phyloP scores from a whole-genome alignment of 2,888 invertebrate genomes.

The Vandiemenella viatica region DNA sequence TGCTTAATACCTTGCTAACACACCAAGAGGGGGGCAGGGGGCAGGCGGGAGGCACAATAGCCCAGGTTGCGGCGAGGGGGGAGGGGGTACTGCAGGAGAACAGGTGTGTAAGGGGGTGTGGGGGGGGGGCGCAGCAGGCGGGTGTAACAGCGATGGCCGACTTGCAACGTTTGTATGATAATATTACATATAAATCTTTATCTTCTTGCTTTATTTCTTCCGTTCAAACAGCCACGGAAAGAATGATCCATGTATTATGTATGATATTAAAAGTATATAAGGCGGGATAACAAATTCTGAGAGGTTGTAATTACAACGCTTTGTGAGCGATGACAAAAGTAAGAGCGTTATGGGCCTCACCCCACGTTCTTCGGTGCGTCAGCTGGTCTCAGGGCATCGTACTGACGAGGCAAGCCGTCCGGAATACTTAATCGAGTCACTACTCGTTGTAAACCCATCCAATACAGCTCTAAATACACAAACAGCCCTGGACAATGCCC shows the following conservation, averaged over 20 bases:
- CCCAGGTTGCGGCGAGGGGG: too few species aligned
- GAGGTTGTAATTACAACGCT: not conserved
- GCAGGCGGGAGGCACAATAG: not conserved
- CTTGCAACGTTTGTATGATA: not conserved
- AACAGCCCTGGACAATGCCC: too few species aligned
- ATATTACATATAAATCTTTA: not conserved
- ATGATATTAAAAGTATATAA: not conserved
- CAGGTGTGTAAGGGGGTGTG: not conserved
- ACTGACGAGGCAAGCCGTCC: too few species aligned
- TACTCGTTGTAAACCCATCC: too few species aligned
- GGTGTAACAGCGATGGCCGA: not conserved
- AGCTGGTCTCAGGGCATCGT: too few species aligned
- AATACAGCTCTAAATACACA: too few species aligned
- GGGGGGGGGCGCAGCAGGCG: not conserved
- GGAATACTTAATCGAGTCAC: too few species aligned
- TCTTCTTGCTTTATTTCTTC: not conserved
- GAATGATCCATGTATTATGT: not conserved
- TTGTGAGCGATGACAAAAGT: too few species aligned
- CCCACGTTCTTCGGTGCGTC: too few species aligned
- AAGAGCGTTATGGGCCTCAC: too few species aligned
- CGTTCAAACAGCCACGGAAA: not conserved
- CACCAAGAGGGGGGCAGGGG: not conserved
- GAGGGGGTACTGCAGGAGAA: too few species aligned
- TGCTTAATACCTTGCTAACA: not conserved
- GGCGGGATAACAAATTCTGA: not conserved